Percentiles rank a stretch among this genome's conserved stretches.
Evolutionary conservation across 2,113 vertebrate species (phyloP).

Genomic region (Protobothrops mucrosquamatus): DNA sequence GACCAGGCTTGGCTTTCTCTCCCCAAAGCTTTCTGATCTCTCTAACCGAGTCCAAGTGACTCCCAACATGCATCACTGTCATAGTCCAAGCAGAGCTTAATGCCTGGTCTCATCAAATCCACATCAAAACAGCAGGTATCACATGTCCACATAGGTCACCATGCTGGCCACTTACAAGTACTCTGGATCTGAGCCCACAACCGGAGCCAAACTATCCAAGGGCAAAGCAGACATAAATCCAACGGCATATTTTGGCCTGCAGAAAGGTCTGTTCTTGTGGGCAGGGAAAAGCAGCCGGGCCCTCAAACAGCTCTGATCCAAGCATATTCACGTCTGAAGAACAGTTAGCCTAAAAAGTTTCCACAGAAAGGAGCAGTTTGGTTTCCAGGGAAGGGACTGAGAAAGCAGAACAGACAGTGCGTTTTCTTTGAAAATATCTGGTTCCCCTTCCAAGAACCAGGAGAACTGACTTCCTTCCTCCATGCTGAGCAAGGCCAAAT

Average conservation of each 20-base stretch:
- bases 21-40: background rate
- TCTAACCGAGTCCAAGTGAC: no score
- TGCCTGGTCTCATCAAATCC: background rate
- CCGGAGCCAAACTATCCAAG: background rate
- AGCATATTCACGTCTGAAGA: background rate
- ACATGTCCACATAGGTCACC: background rate
- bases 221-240: background rate
- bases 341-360: background rate
- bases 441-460: background rate
- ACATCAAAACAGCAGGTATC: background rate
- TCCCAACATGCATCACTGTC: background rate
- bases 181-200: background rate
- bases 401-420: background rate
- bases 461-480: background rate
- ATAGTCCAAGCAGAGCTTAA: background rate
- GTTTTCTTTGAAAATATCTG: background rate
- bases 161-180: background rate
- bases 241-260: background rate
- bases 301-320: background rate
- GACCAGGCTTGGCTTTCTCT: background rate
- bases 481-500: background rate
- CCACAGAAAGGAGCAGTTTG: background rate
- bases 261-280: rapidly evolving
- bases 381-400: background rate
- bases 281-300: background rate